Evolutionary conservation across 1,140 invertebrate genomes (phyloP).

Genomic region (Drosophila seguyi): DNA sequence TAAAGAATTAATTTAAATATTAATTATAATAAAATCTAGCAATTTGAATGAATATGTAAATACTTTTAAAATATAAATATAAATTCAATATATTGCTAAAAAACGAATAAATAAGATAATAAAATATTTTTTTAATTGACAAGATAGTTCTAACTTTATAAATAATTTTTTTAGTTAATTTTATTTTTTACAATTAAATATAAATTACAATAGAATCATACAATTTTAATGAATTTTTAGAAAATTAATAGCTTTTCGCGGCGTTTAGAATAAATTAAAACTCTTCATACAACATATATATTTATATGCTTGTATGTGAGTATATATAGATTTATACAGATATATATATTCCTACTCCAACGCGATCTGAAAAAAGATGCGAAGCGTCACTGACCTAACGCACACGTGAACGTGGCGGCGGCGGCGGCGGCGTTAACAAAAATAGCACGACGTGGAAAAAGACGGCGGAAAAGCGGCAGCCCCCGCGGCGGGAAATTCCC

Average conservation of each 20-base stretch:
- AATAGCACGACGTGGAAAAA: constrained; percentile 53
- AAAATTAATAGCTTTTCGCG: not conserved
- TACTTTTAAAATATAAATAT: no score
- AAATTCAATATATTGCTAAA: no score
- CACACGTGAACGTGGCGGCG: constrained; percentile 68
- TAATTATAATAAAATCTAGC: no score
- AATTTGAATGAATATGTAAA: no score
- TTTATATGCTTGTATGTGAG: not conserved
- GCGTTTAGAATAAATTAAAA: not conserved
- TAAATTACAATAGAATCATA: not conserved
- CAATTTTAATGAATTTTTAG: not conserved
- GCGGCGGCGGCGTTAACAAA: constrained; percentile 35
- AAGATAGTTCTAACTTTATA: not conserved
- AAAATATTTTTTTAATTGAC: no score
- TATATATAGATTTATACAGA: not conserved
- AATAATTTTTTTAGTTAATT: no score
- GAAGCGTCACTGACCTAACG: constrained; percentile 76
- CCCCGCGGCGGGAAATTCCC: constrained; percentile 70
- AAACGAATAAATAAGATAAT: no score
- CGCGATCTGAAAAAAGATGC: constrained; percentile 1
- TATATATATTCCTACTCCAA: not conserved
- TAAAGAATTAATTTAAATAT: no score
- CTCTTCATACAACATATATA: not conserved
- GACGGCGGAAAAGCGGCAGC: constrained; percentile 44
- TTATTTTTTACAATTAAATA: no score